Evolutionary conservation across 2,797 vertebrate species (phyloP).

Genomic region (Pagetopsis macropterus): DNA sequence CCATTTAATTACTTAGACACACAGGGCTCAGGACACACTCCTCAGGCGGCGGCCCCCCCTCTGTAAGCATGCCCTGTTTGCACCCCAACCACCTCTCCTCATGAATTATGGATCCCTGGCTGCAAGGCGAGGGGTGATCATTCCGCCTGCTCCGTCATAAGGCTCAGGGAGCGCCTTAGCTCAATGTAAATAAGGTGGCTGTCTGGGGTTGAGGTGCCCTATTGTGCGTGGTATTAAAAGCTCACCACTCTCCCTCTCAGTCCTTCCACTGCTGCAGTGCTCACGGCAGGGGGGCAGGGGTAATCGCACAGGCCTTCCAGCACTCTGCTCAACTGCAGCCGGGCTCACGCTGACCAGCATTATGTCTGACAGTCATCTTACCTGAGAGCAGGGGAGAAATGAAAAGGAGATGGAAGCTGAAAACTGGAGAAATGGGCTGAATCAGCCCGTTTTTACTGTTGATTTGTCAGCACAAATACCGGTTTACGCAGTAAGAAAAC

Average conservation of each 20-base stretch:
- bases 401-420: conserved; percentile 71
- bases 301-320: conserved; percentile 77
- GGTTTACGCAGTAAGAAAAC: conserved; percentile 63
- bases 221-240: conserved; percentile 83
- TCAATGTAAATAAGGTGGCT: conserved; percentile 81
- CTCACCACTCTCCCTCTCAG: conserved; percentile 78
- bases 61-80: conserved; percentile 80
- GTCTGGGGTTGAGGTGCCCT: conserved; percentile 79
- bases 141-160: conserved; percentile 81
- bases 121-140: conserved; percentile 79
- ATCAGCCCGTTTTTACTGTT: conserved; percentile 66
- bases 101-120: conserved; percentile 84
- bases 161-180: conserved; percentile 76
- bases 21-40: conserved; percentile 82
- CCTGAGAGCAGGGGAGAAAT: conserved; percentile 74
- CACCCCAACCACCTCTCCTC: conserved; percentile 80
- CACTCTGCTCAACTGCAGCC: conserved; percentile 67
- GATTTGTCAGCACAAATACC: conserved; percentile 74
- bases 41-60: conserved; percentile 65
- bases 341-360: conserved; percentile 72
- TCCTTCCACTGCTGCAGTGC: conserved; percentile 62
- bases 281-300: conserved; percentile 67
- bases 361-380: conserved; percentile 77
- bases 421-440: conserved; percentile 70
- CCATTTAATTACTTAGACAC: conserved; percentile 84